Percentiles rank a stretch among this genome's conserved stretches.
These are phyloP conservation scores for Apodemia mormo DNA, from an alignment of 2,888 invertebrate species.

Conservation along the genomic window DNA sequence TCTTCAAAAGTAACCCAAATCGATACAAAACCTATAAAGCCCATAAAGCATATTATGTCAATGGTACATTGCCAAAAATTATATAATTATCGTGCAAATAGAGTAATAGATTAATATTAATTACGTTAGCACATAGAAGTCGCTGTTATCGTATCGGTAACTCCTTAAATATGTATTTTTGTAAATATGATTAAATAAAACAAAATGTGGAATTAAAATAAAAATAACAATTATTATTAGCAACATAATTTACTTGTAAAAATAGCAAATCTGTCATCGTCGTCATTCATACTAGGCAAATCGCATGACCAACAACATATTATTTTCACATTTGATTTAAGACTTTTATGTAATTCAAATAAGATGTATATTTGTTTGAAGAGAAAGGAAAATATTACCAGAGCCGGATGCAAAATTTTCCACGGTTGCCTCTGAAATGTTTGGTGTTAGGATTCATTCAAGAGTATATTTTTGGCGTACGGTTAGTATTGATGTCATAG, in stretches of 20 bases:
- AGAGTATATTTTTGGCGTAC: slow-evolving; percentile 62
- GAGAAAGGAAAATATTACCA: slow-evolving; percentile 26
- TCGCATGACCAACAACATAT: not conserved
- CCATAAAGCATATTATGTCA: too few relatives aligned
- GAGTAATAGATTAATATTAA: too few relatives aligned
- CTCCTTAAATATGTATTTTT: too few relatives aligned
- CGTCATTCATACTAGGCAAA: not conserved
- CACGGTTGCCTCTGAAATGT: slow-evolving; percentile 55
- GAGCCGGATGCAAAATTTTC: slow-evolving; percentile 71
- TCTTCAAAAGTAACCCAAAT: too few relatives aligned
- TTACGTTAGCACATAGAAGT: too few relatives aligned
- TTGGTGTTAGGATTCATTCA: slow-evolving; percentile 50
- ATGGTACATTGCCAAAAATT: too few relatives aligned
- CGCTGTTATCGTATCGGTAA: too few relatives aligned
- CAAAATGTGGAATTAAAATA: too few relatives aligned
- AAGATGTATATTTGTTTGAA: slow-evolving; percentile 29
- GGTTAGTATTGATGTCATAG: slow-evolving; percentile 25
- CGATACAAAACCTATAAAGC: too few relatives aligned
- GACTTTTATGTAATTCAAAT: not conserved
- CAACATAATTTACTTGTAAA: not conserved
- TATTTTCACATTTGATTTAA: not conserved
- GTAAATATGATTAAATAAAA: too few relatives aligned
- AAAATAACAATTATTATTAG: too few relatives aligned
- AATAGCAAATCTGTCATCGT: not conserved
- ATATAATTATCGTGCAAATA: too few relatives aligned